Percentiles rank a stretch among this genome's conserved stretches.
Evolutionary conservation across 1,140 invertebrate species (phyloP).

Genomic region (Papilio machaon): DNA sequence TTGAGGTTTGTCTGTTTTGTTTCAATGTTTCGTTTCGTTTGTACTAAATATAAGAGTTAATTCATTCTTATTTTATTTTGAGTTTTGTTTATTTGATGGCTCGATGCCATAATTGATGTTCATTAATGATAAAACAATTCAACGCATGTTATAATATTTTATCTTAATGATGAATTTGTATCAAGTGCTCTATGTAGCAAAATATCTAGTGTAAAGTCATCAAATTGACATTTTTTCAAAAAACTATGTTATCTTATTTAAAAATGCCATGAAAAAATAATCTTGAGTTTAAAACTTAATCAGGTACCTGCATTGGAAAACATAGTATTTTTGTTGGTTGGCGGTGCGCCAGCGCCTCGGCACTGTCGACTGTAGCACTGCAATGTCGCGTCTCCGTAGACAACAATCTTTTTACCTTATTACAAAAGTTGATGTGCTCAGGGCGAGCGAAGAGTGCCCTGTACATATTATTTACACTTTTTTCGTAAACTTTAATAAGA

Average conservation of each 20-base stretch:
- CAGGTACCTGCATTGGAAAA: slow-evolving; percentile 7
- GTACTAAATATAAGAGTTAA: too few relatives aligned
- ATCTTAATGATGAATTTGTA: too few relatives aligned
- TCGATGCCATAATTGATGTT: not conserved
- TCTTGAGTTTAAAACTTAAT: slow-evolving; percentile 26
- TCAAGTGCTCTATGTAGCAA: too few relatives aligned
- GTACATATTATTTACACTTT: too few relatives aligned
- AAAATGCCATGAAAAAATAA: not conserved
- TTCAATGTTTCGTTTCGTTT: not conserved
- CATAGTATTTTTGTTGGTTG: not conserved
- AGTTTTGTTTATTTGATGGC: not conserved
- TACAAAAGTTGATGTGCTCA: slow-evolving; percentile 19
- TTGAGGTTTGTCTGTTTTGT: not conserved
- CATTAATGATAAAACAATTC: too few relatives aligned
- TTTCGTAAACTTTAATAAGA: too few relatives aligned
- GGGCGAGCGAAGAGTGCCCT: too few relatives aligned
- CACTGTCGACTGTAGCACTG: not conserved
- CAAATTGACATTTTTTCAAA: too few relatives aligned
- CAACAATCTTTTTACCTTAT: slow-evolving; percentile 7
- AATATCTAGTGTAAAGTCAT: too few relatives aligned
- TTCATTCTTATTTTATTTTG: not conserved
- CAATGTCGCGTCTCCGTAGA: not conserved
- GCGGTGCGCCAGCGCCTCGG: not conserved
- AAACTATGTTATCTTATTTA: not conserved
- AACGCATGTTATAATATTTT: too few relatives aligned